These are phyloP conservation scores for Telmatochromis brichardi DNA, from an alignment of 2,113 vertebrate genomes.

Conservation along the genomic window DNA sequence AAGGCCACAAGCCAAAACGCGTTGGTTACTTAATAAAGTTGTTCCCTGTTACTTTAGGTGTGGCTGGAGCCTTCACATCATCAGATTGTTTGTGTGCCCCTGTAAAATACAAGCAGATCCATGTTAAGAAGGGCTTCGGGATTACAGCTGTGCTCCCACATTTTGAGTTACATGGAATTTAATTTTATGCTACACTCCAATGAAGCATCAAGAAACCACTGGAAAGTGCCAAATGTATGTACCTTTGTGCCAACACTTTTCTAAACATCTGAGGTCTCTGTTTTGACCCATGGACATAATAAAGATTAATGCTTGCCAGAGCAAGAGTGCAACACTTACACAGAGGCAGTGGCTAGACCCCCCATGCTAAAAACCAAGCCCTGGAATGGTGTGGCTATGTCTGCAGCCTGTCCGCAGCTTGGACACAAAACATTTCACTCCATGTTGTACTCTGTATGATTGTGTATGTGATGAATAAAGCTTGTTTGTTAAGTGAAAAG, in stretches of 20 bases:
- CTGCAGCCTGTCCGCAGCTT: not conserved
- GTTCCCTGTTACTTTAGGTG: not conserved
- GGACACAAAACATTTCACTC: not conserved
- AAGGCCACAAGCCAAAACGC: not conserved
- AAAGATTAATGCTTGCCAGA: not conserved
- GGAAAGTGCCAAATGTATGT: not conserved
- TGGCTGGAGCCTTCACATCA: not conserved
- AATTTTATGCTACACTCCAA: slow-evolving; percentile 21
- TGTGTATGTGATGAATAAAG: not conserved
- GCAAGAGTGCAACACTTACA: not conserved
- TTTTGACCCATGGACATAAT: not conserved
- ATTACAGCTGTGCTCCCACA: slow-evolving; percentile 65
- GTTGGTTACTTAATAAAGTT: not conserved
- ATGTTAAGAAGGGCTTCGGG: not conserved
- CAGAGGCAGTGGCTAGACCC: not conserved
- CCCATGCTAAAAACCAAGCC: not conserved
- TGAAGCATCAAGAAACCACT: not conserved
- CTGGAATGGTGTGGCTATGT: not conserved
- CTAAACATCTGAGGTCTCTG: not conserved
- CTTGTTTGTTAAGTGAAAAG: slow-evolving; percentile 33
- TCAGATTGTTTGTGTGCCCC: not conserved
- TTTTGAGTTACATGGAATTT: slow-evolving; percentile 13
- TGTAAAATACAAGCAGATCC: not conserved
- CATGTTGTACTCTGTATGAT: not conserved
- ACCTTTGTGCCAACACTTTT: not conserved